phyloP scores from a whole-genome alignment of 23 tunicate species.

The Aplidium turbinatum region DNA sequence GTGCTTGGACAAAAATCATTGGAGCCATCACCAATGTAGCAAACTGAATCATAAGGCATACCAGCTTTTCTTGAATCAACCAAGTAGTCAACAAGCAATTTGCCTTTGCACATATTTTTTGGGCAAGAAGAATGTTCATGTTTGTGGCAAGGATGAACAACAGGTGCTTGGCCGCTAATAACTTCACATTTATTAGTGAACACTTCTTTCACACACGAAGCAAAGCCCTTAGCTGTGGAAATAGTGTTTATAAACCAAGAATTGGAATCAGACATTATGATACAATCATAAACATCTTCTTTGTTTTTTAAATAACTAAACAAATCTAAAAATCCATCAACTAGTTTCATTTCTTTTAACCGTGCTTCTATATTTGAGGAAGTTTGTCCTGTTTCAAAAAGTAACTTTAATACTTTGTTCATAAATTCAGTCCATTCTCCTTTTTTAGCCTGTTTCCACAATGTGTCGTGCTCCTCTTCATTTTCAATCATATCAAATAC shows the following conservation, averaged over 20 bases:
- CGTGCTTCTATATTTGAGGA: background rate
- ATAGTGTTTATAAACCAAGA: conserved; percentile 45
- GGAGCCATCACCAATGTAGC: conserved; percentile 62
- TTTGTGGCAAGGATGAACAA: conserved; percentile 32
- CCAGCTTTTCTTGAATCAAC: background rate
- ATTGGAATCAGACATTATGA: conserved; percentile 65
- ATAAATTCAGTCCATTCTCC: conserved; percentile 65
- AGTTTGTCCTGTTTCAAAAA: background rate
- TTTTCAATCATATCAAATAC: conserved; percentile 30
- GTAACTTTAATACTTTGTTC: conserved; percentile 41
- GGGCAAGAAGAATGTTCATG: conserved; percentile 57
- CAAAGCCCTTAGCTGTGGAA: background rate
- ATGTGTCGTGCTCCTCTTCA: conserved; percentile 2
- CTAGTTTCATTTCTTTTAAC: conserved; percentile 12
- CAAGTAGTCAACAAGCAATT: conserved; percentile 13
- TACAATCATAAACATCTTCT: conserved; percentile 36
- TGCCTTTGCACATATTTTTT: conserved; percentile 54
- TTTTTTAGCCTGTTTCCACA: conserved; percentile 24
- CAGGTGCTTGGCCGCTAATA: background rate
- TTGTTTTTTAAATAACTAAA: conserved; percentile 10
- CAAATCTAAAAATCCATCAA: conserved; percentile 28
- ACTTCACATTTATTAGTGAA: conserved; percentile 37
- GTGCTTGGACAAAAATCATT: conserved; percentile 59
- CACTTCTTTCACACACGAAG: conserved; percentile 9
- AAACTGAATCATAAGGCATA: conserved; percentile 15